A percentile compares a stretch with the other conserved stretches of the same genome.
Evolutionary conservation across 2,797 vertebrate species (phyloP).

Genomic region (Coreius guichenoti): DNA sequence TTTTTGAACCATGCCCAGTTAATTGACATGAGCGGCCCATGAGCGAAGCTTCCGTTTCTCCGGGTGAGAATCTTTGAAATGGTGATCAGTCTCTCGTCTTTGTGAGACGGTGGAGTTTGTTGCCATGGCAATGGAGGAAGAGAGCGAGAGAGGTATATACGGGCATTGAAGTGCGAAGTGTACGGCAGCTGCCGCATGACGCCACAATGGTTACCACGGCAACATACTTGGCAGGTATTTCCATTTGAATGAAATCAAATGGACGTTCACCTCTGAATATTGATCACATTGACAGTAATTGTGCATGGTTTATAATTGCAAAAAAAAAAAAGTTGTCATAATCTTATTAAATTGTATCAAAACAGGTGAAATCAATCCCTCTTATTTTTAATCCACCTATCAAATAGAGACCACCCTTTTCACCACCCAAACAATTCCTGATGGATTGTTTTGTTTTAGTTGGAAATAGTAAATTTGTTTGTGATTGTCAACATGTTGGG

Average conservation of each 20-base stretch:
- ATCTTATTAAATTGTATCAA: background rate
- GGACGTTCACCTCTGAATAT: constrained; percentile 29
- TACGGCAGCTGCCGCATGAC: constrained; percentile 54
- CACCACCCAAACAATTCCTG: background rate
- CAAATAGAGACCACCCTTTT: background rate
- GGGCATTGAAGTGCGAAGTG: constrained; percentile 54
- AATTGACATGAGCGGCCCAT: background rate
- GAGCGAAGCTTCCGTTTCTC: constrained; percentile 20
- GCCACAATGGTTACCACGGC: constrained; percentile 48
- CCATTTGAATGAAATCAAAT: constrained; percentile 53
- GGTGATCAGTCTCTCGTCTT: constrained; percentile 46
- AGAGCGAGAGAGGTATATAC: constrained; percentile 11
- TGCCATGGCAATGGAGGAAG: constrained; percentile 54
- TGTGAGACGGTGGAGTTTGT: constrained; percentile 49
- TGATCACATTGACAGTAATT: background rate
- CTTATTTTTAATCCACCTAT: background rate
- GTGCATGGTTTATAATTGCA: constrained; percentile 3
- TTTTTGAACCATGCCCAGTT: background rate
- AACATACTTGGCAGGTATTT: constrained; percentile 50
- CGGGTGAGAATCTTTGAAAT: constrained; percentile 44
- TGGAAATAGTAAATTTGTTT: background rate
- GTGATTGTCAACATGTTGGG: background rate
- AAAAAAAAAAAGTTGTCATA: background rate
- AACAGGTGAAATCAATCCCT: too few species aligned
- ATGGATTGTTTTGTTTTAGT: background rate